These are phyloP conservation scores for Argyra leucocephala DNA, from an alignment of 2,888 invertebrate species.

Conservation along the genomic window DNA sequence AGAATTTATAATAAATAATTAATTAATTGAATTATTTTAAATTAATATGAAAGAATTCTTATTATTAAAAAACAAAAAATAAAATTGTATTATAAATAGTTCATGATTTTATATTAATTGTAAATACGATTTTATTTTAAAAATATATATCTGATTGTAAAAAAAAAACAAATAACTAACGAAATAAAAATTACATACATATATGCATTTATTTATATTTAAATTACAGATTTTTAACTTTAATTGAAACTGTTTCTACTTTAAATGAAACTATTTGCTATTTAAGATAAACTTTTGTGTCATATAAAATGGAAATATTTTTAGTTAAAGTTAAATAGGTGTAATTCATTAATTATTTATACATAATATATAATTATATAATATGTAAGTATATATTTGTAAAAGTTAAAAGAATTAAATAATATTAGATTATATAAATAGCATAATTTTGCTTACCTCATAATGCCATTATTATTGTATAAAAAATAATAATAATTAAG, in stretches of 20 bases:
- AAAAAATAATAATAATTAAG: not conserved
- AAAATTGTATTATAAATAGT: not conserved
- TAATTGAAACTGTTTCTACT: too few relatives aligned
- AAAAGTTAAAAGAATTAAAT: not conserved
- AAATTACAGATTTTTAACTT: too few relatives aligned
- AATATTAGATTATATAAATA: not conserved
- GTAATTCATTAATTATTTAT: not conserved
- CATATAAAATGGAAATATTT: too few relatives aligned
- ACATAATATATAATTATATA: not conserved
- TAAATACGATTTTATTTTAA: not conserved
- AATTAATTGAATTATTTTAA: too few relatives aligned
- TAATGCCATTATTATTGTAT: not conserved
- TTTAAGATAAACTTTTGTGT: too few relatives aligned
- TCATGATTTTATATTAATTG: not conserved
- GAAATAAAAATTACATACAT: not conserved
- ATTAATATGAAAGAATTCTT: too few relatives aligned
- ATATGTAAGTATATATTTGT: not conserved
- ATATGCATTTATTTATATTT: too few relatives aligned
- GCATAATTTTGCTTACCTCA: constrained; percentile 1
- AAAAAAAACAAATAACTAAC: not conserved
- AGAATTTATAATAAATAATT: too few relatives aligned
- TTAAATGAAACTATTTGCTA: too few relatives aligned
- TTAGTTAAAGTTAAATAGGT: too few relatives aligned
- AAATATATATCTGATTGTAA: not conserved
- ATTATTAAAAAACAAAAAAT: not conserved